Evolutionary conservation across 2,797 vertebrate genomes (phyloP), one percentile per base, ranked within the genome.

Genomic region (Pipistrellus pygmaeus): DNA sequence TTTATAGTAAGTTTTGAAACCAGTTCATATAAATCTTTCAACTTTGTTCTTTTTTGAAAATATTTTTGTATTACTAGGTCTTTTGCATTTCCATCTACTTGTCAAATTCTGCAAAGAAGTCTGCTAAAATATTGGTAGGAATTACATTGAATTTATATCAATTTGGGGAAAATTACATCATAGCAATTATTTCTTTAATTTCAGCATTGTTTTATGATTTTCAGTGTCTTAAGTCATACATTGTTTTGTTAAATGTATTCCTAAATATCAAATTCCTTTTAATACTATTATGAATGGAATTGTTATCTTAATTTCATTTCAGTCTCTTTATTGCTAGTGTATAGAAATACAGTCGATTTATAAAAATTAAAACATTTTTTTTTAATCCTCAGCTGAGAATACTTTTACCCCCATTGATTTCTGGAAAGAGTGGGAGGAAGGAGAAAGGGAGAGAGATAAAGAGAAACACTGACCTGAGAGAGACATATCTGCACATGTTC

Each of bases 191-290:
- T 88, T 44, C 18, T 90, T 81, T 82, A 90, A 62, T 90, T 51
- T 90, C 41, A 77, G 73, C 73, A 72, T 82, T 72, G 5, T 73
- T 90, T 82, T 82, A 82, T 82, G 48, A 46, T 90, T 82, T 88
- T 88, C 25, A 53, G 60, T 53, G 25, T 77, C 51, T 66, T 12
- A 60, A 60, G 51, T 77, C 17, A n/a, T 88, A 64, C 15, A 69
- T 35, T 85, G 48, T 41, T 75, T 75, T 76, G 53, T 90, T 81
- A 82, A 82, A 82, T 72, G 72, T 90, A 90, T 90, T 72, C 15
- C 17, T 75, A 76, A 76, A 48, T 78, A 90, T 90, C 57, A 57
- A 90, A 71, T 46, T 81, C 17, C 38, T 89, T 90, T 82, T 73
- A 41, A 30, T 72, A 78, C 25, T 60, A 48, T 48, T 82, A 38